Evolutionary conservation across 2,113 vertebrate species (phyloP).

Genomic region (Clarias gariepinus): DNA sequence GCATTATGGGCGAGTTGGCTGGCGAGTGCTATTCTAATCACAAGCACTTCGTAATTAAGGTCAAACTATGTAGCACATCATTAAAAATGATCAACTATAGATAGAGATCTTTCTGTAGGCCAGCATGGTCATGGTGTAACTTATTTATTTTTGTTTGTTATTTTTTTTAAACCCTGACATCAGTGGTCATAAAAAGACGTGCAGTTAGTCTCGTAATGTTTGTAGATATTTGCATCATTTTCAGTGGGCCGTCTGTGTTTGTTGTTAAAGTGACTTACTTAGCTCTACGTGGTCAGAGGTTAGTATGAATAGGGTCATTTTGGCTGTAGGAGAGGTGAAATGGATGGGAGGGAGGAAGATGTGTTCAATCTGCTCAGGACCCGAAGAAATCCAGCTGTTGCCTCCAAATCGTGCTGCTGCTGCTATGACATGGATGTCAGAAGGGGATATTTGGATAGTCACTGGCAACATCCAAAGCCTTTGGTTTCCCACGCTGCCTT

Average conservation of each 20-base stretch:
- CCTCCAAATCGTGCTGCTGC: constrained; percentile 18
- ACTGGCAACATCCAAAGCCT: constrained; percentile 58
- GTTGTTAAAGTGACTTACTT: constrained; percentile 39
- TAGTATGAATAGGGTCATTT: constrained; percentile 40
- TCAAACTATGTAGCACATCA: not conserved
- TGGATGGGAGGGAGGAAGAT: constrained; percentile 29
- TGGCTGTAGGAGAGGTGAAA: not conserved
- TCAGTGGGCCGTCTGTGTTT: constrained; percentile 1
- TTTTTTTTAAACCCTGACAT: not conserved
- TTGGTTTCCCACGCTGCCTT: constrained; percentile 69
- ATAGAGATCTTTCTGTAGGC: not conserved
- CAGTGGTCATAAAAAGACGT: not conserved
- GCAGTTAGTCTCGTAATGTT: constrained; percentile 5
- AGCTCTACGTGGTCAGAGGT: constrained; percentile 40
- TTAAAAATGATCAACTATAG: not conserved
- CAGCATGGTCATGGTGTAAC: not conserved
- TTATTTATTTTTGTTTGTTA: not conserved
- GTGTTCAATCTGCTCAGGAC: constrained; percentile 37
- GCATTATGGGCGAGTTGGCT: not conserved
- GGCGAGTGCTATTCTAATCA: not conserved
- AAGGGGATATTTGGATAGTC: constrained; percentile 71
- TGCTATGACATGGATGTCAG: constrained; percentile 50
- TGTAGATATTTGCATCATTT: not conserved
- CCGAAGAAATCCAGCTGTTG: constrained; percentile 22
- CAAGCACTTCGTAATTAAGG: not conserved